These are phyloP conservation scores for Hippasteria phrygiana DNA, from an alignment of 53 echinoderm and acorn worm genomes.

Conservation along the genomic window DNA sequence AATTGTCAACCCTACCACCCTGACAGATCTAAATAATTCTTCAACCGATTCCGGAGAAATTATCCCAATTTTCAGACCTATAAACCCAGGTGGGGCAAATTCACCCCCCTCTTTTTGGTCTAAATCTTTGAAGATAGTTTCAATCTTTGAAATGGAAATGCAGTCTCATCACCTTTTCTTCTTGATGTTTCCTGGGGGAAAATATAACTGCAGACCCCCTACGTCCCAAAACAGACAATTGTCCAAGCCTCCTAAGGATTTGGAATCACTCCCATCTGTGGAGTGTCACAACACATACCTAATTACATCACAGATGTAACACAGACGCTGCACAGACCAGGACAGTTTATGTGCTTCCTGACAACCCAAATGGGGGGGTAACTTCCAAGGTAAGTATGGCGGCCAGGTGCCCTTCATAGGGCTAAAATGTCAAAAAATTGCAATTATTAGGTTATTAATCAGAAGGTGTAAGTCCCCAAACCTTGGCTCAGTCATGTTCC, in stretches of 20 bases:
- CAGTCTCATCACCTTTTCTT: too few relatives aligned
- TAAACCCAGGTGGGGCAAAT: too few relatives aligned
- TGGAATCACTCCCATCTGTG: slow-evolving; percentile 17
- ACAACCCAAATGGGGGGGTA: background rate
- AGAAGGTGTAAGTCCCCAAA: background rate
- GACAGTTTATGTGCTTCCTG: background rate
- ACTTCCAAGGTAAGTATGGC: slow-evolving; percentile 38
- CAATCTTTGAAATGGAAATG: too few relatives aligned
- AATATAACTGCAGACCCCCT: too few relatives aligned
- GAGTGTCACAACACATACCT: slow-evolving; percentile 9
- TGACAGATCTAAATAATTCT: too few relatives aligned
- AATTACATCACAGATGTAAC: slow-evolving; percentile 5
- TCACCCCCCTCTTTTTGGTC: too few relatives aligned
- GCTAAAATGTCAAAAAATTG: slow-evolving; percentile 43
- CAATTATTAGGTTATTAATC: slow-evolving; percentile 60
- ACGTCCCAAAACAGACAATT: background rate
- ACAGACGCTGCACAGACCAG: background rate
- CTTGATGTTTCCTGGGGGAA: too few relatives aligned
- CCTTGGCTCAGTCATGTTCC: slow-evolving; percentile 44
- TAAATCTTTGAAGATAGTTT: too few relatives aligned
- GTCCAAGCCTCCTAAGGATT: background rate
- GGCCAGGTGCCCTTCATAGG: slow-evolving; percentile 40
- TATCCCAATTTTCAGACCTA: too few relatives aligned
- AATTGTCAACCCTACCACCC: too few relatives aligned
- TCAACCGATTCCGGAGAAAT: too few relatives aligned